phyloP scores from a whole-genome alignment of 2,797 vertebrate species.

The Falco peregrinus region DNA sequence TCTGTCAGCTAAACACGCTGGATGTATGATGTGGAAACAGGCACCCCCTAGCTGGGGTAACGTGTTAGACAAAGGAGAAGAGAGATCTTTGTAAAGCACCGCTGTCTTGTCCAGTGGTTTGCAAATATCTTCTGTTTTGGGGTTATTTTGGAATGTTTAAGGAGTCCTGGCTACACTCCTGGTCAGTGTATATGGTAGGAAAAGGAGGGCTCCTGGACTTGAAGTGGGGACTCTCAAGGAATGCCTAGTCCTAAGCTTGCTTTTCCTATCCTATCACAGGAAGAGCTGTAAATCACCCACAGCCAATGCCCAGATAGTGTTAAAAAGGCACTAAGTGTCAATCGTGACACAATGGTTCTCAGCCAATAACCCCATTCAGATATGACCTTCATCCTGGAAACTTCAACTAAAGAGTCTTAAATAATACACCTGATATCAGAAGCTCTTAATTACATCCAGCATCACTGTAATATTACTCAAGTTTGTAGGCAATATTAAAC shows the following conservation, averaged over 20 bases:
- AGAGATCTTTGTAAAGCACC: not conserved
- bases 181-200: not conserved
- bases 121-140: not conserved
- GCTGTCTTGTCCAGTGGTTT: not conserved
- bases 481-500: not conserved
- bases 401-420: not conserved
- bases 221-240: not conserved
- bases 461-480: not conserved
- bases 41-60: not conserved
- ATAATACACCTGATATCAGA: not conserved
- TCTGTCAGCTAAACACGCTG: not conserved
- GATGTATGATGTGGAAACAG: not conserved
- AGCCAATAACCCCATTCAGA: not conserved
- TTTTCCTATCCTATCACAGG: not conserved
- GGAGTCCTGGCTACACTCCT: not conserved
- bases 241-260: not conserved
- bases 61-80: rapidly evolving
- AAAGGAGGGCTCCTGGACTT: not conserved
- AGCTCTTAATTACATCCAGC: not conserved
- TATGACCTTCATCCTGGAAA: not conserved
- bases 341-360: not conserved
- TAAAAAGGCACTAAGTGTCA: not conserved
- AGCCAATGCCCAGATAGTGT: not conserved
- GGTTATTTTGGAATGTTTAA: not conserved
- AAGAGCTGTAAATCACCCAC: not conserved